Evolutionary conservation across 2,113 vertebrate species (phyloP).

Genomic region (Cettia cetti): DNA sequence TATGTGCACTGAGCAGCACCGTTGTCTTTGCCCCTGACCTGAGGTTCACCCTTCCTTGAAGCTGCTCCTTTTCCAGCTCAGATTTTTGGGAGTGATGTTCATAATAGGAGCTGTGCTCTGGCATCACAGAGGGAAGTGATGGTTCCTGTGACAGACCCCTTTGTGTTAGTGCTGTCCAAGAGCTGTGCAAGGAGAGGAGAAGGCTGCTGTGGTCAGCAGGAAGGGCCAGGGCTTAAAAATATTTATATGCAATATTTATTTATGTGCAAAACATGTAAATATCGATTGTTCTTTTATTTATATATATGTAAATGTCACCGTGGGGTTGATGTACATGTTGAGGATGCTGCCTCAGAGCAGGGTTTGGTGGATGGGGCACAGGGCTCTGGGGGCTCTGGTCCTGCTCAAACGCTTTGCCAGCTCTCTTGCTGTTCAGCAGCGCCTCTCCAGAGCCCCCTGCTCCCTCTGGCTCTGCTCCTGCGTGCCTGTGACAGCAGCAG

Average conservation of each 20-base stretch:
- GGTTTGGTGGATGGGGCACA: background rate
- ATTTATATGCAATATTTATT: background rate
- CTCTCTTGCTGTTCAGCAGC: background rate
- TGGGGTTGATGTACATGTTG: rapidly evolving
- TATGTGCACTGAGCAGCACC: rapidly evolving
- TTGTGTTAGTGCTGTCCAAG: background rate
- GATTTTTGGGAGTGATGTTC: background rate
- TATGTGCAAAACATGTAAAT: background rate
- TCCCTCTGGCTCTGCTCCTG: background rate
- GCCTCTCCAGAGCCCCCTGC: background rate
- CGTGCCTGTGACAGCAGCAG: background rate
- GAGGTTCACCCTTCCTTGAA: background rate
- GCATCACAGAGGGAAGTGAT: rapidly evolving
- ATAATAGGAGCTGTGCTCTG: background rate
- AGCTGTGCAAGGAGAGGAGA: background rate
- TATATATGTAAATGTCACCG: background rate
- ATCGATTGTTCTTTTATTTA: rapidly evolving
- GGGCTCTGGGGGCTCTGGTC: rapidly evolving
- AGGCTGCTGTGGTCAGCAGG: background rate
- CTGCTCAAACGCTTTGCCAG: rapidly evolving
- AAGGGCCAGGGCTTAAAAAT: background rate
- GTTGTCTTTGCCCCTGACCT: background rate
- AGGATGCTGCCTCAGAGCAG: background rate
- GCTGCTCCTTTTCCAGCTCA: background rate
- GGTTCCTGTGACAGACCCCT: background rate